Evolutionary conservation across 2,888 invertebrate species (phyloP), one percentile per base, ranked within the genome.

Genomic region (Cataglyphis altisquamis): DNA sequence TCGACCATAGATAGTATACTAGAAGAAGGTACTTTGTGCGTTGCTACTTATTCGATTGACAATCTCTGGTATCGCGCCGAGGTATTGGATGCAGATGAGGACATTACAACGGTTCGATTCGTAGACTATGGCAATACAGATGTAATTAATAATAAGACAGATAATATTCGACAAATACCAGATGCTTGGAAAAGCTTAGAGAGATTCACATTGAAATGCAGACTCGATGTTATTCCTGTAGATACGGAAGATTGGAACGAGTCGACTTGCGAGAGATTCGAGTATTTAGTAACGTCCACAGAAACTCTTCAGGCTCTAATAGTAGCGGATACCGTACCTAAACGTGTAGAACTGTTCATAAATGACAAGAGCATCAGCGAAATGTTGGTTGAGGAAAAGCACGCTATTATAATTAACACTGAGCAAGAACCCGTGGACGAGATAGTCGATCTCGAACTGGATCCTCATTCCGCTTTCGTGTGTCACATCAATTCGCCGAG

Each of bases 41-140:
- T 97, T 68, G 98, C 98, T 0, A 97, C 97, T 91, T 99, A 98
- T 94, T 96, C 97, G 0, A 97, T 96, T 1, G 98, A 99, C 93
- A 97, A 97, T 60, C 96, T 96, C 87, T 99, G 99, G 99, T 99
- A 99, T 94, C 96, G 99, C 83, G 99, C 98, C 0, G 97, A 97
- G 92, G 97, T 99, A 10, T 96, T 98, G 60, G 98, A 98, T 93
- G 96, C 97, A 0, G 97, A 97, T 86, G 95, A 96, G 8, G 97
- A 97, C 86, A 97, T 97, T 57, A 97, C 97, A 12, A 97, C 97
- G 0, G 96, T 98, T 0, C 96, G 97, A 48, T 98, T 97, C 90
- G 96, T 97, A 18, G 98, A 98, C 93, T 97, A 96, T 90, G 98
- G 98, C 12, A 97, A 97, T 91, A 97, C 97, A 0, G 97, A 98